Evolutionary conservation across 2,888 invertebrate species (phyloP), one percentile per base, ranked within the genome.

Genomic region (Baccha elongata): DNA sequence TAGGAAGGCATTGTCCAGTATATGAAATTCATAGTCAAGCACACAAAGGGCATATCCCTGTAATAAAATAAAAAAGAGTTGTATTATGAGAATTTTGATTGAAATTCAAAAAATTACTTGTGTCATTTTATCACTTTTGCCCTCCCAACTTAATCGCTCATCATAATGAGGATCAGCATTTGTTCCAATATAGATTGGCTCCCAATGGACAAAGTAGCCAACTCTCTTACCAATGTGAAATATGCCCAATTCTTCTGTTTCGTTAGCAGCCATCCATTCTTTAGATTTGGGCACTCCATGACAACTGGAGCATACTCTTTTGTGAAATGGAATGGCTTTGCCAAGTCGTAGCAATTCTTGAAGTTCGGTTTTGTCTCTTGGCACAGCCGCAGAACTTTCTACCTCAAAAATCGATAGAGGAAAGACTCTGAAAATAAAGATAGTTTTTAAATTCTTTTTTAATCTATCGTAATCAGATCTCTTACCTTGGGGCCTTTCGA

Each of bases 121-220:
- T 78, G 97, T 96, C 97, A 98, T 98, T 92, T 98, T 98, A 91
- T 98, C 98, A 90, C 96, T 95, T 91, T 96, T 96, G 46, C 98
- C 98, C 89, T 98, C 97, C 97, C 98, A 98, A 89, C 96, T 96
- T 80, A 98, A 93, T 87, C 97, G 92, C 89, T 98, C 97, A 86
- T 98, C 98, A 89, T 98, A 98, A 85, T 95, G 92, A 0, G 97
- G 97, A 87, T 97, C 97, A 17, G 93, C 92, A 90, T 97, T 95
- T 0, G 97, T 97, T 15, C 98, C 97, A 78, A 98, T 97, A 88
- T 96, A 98, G 86, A 98, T 97, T 8, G 98, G 98, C 91, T 98
- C 98, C 98, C 98, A 98, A 89, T 96, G 96, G 29, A 95, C 92
- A 89, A 93, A 96, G 86, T 93, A 93, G 11, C 96, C 95, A 23